A percentile compares a stretch with the other conserved stretches of the same genome.
phyloP scores from a whole-genome alignment of 2,888 invertebrate species.

The Dynastes hyllus region DNA sequence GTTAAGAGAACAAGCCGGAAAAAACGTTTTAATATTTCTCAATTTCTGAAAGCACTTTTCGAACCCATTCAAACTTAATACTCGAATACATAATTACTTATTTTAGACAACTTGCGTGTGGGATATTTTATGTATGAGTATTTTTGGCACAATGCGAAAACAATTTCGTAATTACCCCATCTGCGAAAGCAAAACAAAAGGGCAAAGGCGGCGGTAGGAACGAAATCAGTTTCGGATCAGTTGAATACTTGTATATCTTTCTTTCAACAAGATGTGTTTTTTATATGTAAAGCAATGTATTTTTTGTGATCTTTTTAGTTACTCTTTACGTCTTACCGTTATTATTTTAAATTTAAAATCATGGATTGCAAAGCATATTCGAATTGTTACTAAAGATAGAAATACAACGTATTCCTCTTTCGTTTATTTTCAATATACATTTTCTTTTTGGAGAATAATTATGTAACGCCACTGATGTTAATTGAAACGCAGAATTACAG shows the following conservation, averaged over 20 bases:
- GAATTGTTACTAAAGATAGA: conserved; percentile 61
- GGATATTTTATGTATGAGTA: conserved; percentile 51
- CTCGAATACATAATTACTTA: too few species aligned
- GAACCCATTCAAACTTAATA: too few species aligned
- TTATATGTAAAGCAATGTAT: conserved; percentile 58
- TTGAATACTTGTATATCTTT: conserved; percentile 64
- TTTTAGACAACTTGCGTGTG: conserved; percentile 21
- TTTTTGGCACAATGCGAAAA: conserved; percentile 48
- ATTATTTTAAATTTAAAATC: conserved; percentile 67
- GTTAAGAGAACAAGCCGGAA: too few species aligned
- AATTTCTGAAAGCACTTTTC: too few species aligned
- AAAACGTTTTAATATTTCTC: too few species aligned
- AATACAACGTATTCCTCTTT: conserved; percentile 62
- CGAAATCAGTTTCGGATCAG: conserved; percentile 43
- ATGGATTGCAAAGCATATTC: conserved; percentile 65
- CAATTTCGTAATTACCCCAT: conserved; percentile 45
- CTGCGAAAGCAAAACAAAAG: neutral
- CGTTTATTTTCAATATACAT: neutral
- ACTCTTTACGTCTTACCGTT: conserved; percentile 47
- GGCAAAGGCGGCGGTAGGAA: neutral
- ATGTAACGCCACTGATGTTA: too few species aligned
- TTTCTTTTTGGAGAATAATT: neutral
- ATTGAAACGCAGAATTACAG: neutral
- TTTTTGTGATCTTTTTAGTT: conserved; percentile 54
- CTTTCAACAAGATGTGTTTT: conserved; percentile 63